Evolutionary conservation across 2,797 vertebrate species (phyloP).

Genomic region (Hybognathus amarus): DNA sequence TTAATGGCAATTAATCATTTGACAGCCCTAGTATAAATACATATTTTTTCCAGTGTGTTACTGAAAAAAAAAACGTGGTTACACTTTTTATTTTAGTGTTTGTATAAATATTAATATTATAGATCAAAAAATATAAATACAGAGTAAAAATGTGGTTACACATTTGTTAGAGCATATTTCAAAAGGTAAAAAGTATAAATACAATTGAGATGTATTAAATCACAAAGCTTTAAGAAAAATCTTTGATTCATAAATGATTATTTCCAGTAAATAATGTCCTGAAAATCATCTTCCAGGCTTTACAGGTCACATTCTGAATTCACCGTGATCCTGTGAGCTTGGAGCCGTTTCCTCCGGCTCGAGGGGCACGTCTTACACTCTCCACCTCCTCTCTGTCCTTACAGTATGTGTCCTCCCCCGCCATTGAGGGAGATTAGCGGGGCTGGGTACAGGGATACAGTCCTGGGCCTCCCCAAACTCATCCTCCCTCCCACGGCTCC

Average conservation of each 20-base stretch:
- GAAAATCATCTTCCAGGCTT: not conserved
- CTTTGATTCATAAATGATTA: not conserved
- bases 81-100: not conserved
- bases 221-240: not conserved
- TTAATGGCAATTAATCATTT: too few relatives aligned
- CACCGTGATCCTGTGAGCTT: not conserved
- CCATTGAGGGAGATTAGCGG: constrained; percentile 35
- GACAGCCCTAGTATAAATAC: too few relatives aligned
- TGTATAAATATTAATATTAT: not conserved
- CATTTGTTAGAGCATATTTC: too few relatives aligned
- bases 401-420: constrained; percentile 45
- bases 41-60: not conserved
- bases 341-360: constrained; percentile 3
- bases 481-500: constrained; percentile 48
- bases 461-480: constrained; percentile 33
- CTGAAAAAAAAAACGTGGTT: not conserved
- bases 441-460: constrained; percentile 26
- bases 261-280: not conserved
- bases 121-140: not conserved
- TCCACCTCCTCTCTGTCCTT: constrained; percentile 27
- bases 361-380: constrained; percentile 28
- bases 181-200: not conserved
- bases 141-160: not conserved
- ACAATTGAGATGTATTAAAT: not conserved
- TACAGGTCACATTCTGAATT: not conserved